Evolutionary conservation across 2,797 vertebrate genomes (phyloP), one percentile per base, ranked within the genome.

Genomic region (Meriones psammophilus): DNA sequence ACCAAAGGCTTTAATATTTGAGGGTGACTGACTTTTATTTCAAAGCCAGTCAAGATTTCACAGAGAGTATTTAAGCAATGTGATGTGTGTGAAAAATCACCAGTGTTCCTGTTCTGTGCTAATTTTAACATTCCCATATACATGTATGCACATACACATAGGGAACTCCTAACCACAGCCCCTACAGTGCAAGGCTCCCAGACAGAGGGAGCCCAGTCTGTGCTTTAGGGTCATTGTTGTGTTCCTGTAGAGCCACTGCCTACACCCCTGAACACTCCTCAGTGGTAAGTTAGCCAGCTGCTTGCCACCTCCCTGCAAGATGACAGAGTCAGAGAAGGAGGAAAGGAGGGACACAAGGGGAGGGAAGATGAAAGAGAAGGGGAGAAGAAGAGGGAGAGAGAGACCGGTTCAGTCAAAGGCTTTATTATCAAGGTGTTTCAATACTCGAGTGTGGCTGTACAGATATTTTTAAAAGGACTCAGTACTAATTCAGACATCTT

Each of bases 401-500:
- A 7, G 46, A 68, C 5, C 5, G 42, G 42, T 42, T 42, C 42
- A 42, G 12, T 24, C 33, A 54, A 26, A 6, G 3, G 14, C 50
- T 54, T 78, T 54, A 78, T 54, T 30, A 54, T 54, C 14, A 33
- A 78, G 3, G 10, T 69, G 42, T 54, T 86, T 54, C 30, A 24
- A 4, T 86, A n/a, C 26, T 54, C 64, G n/a, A 86, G 36, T 88
- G 24, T 94, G 42, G 2, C 12, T 26, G 24, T 46, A 1, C 39
- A 26, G 39, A 12, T 92, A 33, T 88, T 28, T 88, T 84, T 86
- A 84, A 87, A 17, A 88, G 54, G 42, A 78, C 46, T 91, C 60
- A 33, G 0, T 94, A 87, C 91, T 87, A 95, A 88, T 3, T 22
- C 64, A 94, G 79, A 73, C 58, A 73, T 83, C 62, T 83, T 92